Conservation (phyloP, 1,140 invertebrate genomes). For the Drosophila dunni region DNA sequence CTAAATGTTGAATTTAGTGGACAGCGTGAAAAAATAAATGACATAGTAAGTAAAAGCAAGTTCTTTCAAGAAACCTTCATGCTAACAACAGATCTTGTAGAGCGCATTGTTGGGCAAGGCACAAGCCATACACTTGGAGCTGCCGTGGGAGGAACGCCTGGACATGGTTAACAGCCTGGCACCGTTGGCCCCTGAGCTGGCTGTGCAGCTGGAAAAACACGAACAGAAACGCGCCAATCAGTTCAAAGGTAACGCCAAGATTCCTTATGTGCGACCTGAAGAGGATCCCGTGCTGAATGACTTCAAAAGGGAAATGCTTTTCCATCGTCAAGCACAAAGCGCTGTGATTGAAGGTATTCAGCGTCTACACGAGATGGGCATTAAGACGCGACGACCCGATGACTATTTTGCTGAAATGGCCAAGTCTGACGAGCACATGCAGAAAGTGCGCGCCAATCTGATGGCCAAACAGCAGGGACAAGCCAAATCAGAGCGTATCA, state of each 20-base stretch:
- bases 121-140: slow-evolving; percentile 88
- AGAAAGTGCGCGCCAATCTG: slow-evolving; percentile 94
- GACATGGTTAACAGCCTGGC: slow-evolving; percentile 91
- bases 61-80: background rate
- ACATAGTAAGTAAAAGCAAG: slow-evolving; percentile 87
- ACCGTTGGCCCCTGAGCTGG: slow-evolving; percentile 92
- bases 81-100: slow-evolving; percentile 80
- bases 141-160: slow-evolving; percentile 94
- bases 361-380: slow-evolving; percentile 89
- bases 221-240: slow-evolving; percentile 89
- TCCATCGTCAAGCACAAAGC: slow-evolving; percentile 96
- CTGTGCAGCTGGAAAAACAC: slow-evolving; percentile 90
- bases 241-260: slow-evolving; percentile 89
- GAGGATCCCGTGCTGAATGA: slow-evolving; percentile 96
- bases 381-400: slow-evolving; percentile 93
- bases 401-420: slow-evolving; percentile 99
- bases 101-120: slow-evolving; percentile 89
- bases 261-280: slow-evolving; percentile 87
- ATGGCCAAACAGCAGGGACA: slow-evolving; percentile 93
- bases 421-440: slow-evolving; percentile 98
- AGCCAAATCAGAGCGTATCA: slow-evolving; percentile 94
- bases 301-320: slow-evolving; percentile 95
- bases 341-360: slow-evolving; percentile 92
- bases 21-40: slow-evolving; percentile 87
- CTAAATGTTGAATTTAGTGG: slow-evolving; percentile 89